A percentile compares a stretch with the other conserved stretches of the same genome.
These are phyloP conservation scores for Melipona bicolor DNA, from an alignment of 2,888 invertebrate genomes.

Conservation along the genomic window DNA sequence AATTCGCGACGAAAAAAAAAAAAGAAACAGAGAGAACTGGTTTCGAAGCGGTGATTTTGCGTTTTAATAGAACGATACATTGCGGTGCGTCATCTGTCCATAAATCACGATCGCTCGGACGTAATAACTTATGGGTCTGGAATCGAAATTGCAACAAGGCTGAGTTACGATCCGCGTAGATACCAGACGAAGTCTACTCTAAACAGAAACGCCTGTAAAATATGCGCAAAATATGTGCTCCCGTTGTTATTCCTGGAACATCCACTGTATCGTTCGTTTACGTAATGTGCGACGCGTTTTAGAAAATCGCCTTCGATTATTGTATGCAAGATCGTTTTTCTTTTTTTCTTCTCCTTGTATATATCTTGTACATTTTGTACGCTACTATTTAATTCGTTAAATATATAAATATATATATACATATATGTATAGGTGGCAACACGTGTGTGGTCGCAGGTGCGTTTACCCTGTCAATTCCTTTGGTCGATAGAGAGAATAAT, in stretches of 20 bases:
- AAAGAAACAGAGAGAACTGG: too few relatives aligned
- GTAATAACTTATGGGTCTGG: constrained; percentile 25
- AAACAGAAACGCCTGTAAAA: constrained; percentile 16
- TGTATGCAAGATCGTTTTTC: constrained; percentile 57
- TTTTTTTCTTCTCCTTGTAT: constrained; percentile 61
- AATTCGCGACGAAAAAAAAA: background rate
- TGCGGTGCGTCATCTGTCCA: constrained; percentile 18
- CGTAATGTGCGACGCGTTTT: background rate
- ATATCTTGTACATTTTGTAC: constrained; percentile 81
- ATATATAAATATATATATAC: constrained; percentile 39
- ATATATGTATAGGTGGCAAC: constrained; percentile 31
- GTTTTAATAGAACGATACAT: constrained; percentile 38
- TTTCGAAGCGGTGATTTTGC: constrained; percentile 9
- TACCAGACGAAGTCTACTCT: constrained; percentile 1
- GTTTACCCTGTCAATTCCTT: background rate
- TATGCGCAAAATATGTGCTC: constrained; percentile 58
- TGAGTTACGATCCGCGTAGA: constrained; percentile 37
- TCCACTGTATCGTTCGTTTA: constrained; percentile 11
- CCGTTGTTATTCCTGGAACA: constrained; percentile 39
- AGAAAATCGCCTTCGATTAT: constrained; percentile 17
- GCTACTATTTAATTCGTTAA: constrained; percentile 75
- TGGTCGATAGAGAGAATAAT: background rate
- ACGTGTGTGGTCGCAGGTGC: background rate
- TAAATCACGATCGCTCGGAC: constrained; percentile 39
- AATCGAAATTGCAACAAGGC: constrained; percentile 37